Evolutionary conservation across 2,888 invertebrate genomes (phyloP).

Genomic region (Orchesellides sinensis): DNA sequence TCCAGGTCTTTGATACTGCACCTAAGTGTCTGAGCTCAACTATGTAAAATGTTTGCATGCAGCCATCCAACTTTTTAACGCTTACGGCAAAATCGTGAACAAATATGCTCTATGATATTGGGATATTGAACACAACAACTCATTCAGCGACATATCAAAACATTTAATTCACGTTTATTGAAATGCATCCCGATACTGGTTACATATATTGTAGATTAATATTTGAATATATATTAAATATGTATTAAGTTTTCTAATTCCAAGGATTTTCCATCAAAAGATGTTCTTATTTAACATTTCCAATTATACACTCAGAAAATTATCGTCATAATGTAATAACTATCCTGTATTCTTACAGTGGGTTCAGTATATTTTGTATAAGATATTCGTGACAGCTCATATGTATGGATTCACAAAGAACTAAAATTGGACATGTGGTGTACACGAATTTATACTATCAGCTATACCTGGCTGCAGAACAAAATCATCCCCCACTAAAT

Average conservation of each 20-base stretch:
- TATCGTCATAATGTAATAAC: no score
- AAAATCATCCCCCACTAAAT: no score
- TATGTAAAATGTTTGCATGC: no score
- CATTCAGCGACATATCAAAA: conserved; percentile 29
- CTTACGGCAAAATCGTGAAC: no score
- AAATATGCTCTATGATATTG: not conserved
- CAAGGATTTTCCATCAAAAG: not conserved
- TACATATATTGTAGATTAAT: not conserved
- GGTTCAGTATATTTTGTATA: not conserved
- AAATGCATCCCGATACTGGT: conserved; percentile 49
- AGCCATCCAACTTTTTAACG: no score
- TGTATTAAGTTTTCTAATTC: not conserved
- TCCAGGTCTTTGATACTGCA: no score
- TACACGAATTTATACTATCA: no score
- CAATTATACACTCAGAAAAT: not conserved
- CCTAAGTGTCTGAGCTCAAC: no score
- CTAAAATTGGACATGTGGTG: no score
- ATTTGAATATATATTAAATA: not conserved
- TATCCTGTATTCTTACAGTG: not conserved
- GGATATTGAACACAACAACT: no score
- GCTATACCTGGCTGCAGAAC: no score
- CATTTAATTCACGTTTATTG: conserved; percentile 57
- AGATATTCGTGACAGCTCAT: not conserved
- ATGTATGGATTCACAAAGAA: not conserved
- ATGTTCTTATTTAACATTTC: not conserved